Base-by-base conservation (phyloP, 2,888 invertebrate species). In the Ecdyonurus torrentis region DNA sequence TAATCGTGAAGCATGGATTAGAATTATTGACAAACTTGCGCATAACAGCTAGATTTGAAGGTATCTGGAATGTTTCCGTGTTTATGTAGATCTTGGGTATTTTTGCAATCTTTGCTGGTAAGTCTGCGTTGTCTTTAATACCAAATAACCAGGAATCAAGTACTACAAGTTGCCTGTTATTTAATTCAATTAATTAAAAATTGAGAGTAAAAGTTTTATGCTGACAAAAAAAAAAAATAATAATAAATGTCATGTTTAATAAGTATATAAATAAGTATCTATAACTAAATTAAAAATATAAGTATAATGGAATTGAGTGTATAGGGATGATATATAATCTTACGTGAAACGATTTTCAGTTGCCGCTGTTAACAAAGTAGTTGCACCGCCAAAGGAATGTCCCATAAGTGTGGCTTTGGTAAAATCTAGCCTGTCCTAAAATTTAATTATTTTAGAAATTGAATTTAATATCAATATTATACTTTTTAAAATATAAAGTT, bases 351-450 rank as follows among this genome's bases (percentile, higher is more conserved):
- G 74, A 24, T 71, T 70, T 64, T 83, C 80, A 62, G 74, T 73
- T 0, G 79, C 75, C 24, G 82, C 70, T 0, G 82, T 75, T 24
- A 80, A 74, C 1, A 85, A 70, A 10, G 81, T 76, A 0, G 84
- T 81, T 2, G 82, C 80, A 1, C 80, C 85, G 5, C 85, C 85
- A 72, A 85, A 85, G 0, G 84, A 84, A 71, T 85, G 85, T 1
- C 85, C 85, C 68, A 79, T 78, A 65, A 83, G 74, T 1, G 78
- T 73, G 1, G 78, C 69, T 65, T 72, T 73, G 2, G 75, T 71
- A 18, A 78, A 61, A 69, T 81, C 79, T 61, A 81, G 70, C 37
- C 73, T 70, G 2, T 74, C 77, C 72, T 15, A 50, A 55, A 55
- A 18, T 25, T n/a, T n/a, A n/a, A n/a, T n/a, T n/a, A n/a, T n/a